A percentile compares a stretch with the other conserved stretches of the same genome.
phyloP scores from a whole-genome alignment of 2,113 vertebrate species.

The Albula goreensis region DNA sequence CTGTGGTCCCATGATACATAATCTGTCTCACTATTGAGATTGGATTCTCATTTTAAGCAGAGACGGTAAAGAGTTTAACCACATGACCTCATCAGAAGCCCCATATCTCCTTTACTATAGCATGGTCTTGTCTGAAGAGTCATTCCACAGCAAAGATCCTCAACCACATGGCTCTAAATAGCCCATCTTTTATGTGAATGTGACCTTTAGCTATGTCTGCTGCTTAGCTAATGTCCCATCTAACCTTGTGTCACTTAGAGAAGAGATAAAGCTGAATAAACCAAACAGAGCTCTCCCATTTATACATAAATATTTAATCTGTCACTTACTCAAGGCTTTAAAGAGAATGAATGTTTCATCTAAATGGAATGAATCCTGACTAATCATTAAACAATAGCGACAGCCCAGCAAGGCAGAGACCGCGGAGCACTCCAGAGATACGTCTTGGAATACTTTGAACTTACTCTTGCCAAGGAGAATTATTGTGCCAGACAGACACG shows the following conservation, averaged over 20 bases:
- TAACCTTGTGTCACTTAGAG: slow-evolving; percentile 13
- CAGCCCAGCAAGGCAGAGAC: slow-evolving; percentile 30
- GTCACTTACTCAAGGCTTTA: slow-evolving; percentile 29
- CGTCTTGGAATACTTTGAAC: slow-evolving; percentile 39
- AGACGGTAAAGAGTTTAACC: neutral
- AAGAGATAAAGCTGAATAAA: slow-evolving; percentile 16
- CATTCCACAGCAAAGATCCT: neutral
- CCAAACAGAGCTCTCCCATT: neutral
- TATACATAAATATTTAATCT: slow-evolving; percentile 32
- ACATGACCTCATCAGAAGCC: no score
- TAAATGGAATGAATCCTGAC: slow-evolving; percentile 32
- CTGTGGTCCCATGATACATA: no score
- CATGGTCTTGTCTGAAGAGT: neutral
- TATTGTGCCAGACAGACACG: slow-evolving; percentile 43
- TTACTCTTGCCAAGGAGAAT: slow-evolving; percentile 38
- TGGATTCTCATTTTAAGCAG: neutral
- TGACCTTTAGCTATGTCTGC: neutral
- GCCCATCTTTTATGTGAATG: neutral
- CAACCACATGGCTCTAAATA: neutral
- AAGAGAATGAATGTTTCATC: slow-evolving; percentile 32
- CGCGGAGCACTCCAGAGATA: slow-evolving; percentile 38
- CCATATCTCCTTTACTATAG: neutral
- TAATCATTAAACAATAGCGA: slow-evolving; percentile 47
- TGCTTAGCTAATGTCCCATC: neutral
- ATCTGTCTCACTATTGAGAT: neutral